Evolutionary conservation across 2,888 invertebrate genomes (phyloP).

Genomic region (Oscheius sp.): DNA sequence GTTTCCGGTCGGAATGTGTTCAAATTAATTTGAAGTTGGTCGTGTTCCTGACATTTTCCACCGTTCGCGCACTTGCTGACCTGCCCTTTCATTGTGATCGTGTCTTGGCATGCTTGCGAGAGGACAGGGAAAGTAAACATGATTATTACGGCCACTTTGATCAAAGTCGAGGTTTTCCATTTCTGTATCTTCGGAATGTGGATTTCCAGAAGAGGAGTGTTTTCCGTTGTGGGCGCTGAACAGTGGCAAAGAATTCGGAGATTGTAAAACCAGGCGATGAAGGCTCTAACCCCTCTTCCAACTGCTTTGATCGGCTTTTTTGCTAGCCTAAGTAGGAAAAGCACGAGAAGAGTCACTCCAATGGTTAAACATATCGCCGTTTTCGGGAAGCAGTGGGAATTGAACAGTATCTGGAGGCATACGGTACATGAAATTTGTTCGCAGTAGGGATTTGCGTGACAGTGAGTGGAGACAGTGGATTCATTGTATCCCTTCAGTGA

Average conservation of each 20-base stretch:
- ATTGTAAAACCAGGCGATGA: too few species aligned
- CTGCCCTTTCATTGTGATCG: neutral
- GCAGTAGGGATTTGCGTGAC: neutral
- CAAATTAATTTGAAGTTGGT: neutral
- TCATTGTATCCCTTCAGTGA: neutral
- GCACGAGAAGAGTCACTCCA: neutral
- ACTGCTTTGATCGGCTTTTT: too few species aligned
- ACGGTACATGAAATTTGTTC: conserved; percentile 7
- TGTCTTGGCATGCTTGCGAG: neutral
- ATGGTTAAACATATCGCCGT: too few species aligned
- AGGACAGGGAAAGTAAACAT: neutral
- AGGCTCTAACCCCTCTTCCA: too few species aligned
- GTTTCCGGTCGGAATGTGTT: neutral
- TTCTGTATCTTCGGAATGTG: neutral
- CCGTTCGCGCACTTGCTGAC: neutral
- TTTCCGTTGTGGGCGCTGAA: neutral
- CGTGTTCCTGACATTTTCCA: neutral
- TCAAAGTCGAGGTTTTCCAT: neutral
- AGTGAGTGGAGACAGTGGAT: neutral
- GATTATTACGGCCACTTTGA: neutral
- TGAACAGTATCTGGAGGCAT: neutral
- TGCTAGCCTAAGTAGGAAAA: neutral
- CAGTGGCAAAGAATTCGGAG: too few species aligned
- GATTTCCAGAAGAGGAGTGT: neutral
- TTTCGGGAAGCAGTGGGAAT: too few species aligned